Percentiles rank a stretch among this genome's conserved stretches.
Conservation (phyloP, 2,797 vertebrate genomes). For the Cryptoblepharus egeriae region DNA sequence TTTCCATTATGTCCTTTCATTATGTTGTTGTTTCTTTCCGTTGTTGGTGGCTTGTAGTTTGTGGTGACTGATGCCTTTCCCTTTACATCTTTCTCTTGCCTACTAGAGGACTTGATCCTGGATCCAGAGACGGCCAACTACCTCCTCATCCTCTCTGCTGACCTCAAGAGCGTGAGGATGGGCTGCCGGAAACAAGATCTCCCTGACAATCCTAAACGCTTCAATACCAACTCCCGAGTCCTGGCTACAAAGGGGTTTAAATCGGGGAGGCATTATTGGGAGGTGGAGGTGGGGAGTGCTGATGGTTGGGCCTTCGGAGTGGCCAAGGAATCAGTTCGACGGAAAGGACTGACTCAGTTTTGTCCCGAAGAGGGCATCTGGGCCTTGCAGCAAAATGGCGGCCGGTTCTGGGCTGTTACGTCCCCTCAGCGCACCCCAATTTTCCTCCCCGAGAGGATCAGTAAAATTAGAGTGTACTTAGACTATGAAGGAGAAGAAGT, state of each 20-base stretch:
- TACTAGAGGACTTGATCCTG: slow-evolving; percentile 75
- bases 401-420: slow-evolving; percentile 77
- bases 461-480: slow-evolving; percentile 70
- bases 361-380: slow-evolving; percentile 78
- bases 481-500: slow-evolving; percentile 78
- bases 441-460: slow-evolving; percentile 56
- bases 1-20: neutral
- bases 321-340: slow-evolving; percentile 70
- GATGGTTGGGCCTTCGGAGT: slow-evolving; percentile 80
- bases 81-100: slow-evolving; percentile 12
- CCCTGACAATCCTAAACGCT: slow-evolving; percentile 71
- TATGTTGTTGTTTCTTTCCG: neutral
- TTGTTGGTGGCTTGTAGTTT: too few species aligned
- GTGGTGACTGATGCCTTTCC: neutral
- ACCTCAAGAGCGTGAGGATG: slow-evolving; percentile 76
- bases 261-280: slow-evolving; percentile 76
- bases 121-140: slow-evolving; percentile 77
- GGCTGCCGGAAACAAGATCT: slow-evolving; percentile 74
- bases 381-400: slow-evolving; percentile 74
- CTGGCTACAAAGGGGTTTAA: slow-evolving; percentile 70
- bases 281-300: slow-evolving; percentile 76
- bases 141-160: slow-evolving; percentile 76
- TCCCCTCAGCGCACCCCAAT: slow-evolving; percentile 71
- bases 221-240: slow-evolving; percentile 78
- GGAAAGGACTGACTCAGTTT: slow-evolving; percentile 77